Percentiles rank a stretch among this genome's conserved stretches.
Conservation (phyloP, 2,797 vertebrate genomes). For the Bovichtus variegatus region DNA sequence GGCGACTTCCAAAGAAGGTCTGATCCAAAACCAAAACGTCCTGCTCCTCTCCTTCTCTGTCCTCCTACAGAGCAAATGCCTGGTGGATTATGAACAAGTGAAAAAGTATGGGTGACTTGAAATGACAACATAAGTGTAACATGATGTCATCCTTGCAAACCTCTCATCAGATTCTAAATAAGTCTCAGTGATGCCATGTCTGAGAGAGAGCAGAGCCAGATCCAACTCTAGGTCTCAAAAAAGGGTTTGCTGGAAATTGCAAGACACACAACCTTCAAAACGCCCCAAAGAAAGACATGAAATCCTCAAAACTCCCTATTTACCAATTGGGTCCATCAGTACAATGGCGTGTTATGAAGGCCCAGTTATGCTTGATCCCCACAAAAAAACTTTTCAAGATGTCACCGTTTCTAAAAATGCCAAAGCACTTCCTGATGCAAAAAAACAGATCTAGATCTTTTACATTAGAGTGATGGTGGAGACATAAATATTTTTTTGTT, state of each 20-base stretch:
- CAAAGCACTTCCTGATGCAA: neutral
- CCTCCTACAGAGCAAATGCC: constrained; percentile 49
- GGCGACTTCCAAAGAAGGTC: constrained; percentile 34
- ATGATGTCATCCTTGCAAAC: neutral
- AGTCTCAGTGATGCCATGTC: neutral
- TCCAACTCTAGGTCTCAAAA: neutral
- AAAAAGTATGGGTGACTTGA: constrained; percentile 6
- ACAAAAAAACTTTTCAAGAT: neutral
- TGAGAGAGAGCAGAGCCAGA: neutral
- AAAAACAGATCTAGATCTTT: neutral
- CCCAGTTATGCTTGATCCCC: neutral
- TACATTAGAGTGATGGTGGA: neutral
- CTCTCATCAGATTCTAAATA: neutral
- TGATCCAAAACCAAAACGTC: constrained; percentile 35
- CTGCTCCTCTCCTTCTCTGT: constrained; percentile 31
- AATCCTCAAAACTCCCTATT: neutral
- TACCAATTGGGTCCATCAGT: neutral
- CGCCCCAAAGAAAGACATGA: no score
- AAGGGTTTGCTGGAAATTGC: no score
- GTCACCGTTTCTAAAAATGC: neutral
- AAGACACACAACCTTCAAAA: no score
- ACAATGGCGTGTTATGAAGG: neutral
- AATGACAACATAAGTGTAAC: neutral
- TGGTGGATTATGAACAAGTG: constrained; percentile 23
- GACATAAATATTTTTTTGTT: neutral